phyloP scores from a whole-genome alignment of 2,113 vertebrate genomes.

The Mustela lutreola region DNA sequence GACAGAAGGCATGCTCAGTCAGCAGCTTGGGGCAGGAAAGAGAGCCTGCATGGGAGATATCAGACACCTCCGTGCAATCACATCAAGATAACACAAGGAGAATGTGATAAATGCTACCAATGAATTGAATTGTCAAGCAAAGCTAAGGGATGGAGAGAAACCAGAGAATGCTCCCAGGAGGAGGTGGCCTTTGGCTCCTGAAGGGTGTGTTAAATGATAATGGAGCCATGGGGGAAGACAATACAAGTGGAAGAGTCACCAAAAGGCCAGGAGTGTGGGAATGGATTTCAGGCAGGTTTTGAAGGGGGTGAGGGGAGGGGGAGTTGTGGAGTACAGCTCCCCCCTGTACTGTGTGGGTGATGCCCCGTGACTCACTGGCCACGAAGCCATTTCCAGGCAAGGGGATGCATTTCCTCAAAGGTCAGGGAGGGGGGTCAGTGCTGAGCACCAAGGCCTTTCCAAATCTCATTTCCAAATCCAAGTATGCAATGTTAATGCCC shows the following conservation, averaged over 20 bases:
- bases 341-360: neutral
- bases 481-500: neutral
- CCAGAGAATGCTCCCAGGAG: neutral
- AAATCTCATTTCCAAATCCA: neutral
- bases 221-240: neutral
- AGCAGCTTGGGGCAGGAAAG: neutral
- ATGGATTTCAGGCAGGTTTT: neutral
- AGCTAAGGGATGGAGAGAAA: neutral
- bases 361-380: neutral
- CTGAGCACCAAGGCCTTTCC: neutral
- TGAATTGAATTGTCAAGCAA: neutral
- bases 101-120: neutral
- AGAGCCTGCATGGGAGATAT: neutral
- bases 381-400: slow-evolving; percentile 55
- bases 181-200: neutral
- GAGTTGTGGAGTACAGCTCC: neutral
- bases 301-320: rapidly evolving
- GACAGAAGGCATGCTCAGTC: neutral
- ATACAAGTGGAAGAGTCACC: neutral
- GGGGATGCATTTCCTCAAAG: neutral
- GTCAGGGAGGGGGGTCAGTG: neutral
- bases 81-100: neutral
- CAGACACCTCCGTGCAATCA: neutral
- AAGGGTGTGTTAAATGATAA: neutral
- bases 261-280: neutral